These are phyloP conservation scores for Uropetala carovei DNA, from an alignment of 2,888 invertebrate genomes.

Conservation along the genomic window DNA sequence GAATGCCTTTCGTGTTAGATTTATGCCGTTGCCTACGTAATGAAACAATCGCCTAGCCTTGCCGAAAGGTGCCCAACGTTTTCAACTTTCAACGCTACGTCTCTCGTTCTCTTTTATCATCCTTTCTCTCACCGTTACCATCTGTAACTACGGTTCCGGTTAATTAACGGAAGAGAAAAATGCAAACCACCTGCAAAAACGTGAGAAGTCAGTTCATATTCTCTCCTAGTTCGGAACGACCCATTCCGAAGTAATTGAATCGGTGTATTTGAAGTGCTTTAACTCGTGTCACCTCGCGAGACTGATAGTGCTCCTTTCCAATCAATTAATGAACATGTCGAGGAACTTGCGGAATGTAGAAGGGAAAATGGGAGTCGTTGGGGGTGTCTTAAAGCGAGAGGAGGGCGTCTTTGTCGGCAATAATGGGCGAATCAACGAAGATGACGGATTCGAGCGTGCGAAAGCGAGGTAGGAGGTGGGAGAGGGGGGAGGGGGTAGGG, in stretches of 20 bases:
- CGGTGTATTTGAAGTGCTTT: neutral
- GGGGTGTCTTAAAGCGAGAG: neutral
- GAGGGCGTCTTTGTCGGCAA: slow-evolving; percentile 8
- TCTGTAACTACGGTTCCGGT: neutral
- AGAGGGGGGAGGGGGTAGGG: neutral
- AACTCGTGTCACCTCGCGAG: slow-evolving; percentile 18
- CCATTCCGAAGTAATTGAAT: slow-evolving; percentile 29
- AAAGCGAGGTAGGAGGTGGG: neutral
- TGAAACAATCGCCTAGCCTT: neutral
- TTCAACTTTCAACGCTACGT: neutral
- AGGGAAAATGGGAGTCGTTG: neutral
- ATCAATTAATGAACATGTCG: slow-evolving; percentile 52
- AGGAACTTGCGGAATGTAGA: neutral
- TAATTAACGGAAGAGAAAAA: slow-evolving; percentile 44
- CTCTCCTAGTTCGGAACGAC: neutral
- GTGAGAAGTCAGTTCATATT: neutral
- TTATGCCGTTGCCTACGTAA: neutral
- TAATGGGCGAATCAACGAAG: neutral
- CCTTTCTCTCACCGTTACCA: neutral
- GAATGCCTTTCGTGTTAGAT: too few relatives aligned
- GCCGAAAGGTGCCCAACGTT: neutral
- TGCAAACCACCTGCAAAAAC: neutral
- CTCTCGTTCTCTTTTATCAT: neutral
- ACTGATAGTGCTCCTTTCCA: slow-evolving; percentile 9
- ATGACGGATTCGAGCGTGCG: neutral